Evolutionary conservation across 2,888 invertebrate genomes (phyloP).

Genomic region (Conomelus anceps): DNA sequence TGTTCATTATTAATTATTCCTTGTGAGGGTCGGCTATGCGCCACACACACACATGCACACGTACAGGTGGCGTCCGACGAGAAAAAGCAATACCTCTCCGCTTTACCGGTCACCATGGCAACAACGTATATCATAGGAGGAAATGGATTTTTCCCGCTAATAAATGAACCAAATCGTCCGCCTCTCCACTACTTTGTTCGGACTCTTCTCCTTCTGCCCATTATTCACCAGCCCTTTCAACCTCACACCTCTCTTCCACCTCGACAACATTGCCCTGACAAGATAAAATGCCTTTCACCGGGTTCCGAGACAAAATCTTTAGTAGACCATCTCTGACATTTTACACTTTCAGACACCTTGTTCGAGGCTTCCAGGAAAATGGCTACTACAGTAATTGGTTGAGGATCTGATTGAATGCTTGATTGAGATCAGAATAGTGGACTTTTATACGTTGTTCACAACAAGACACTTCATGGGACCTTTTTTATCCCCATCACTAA

Average conservation of each 20-base stretch:
- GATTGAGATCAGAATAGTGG: neutral
- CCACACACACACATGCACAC: neutral
- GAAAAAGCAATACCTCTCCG: neutral
- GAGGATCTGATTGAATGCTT: neutral
- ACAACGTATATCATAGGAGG: neutral
- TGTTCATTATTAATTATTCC: neutral
- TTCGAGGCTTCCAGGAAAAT: neutral
- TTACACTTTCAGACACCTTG: neutral
- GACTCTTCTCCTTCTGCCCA: neutral
- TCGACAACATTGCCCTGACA: too few species aligned
- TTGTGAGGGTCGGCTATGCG: neutral
- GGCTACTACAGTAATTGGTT: neutral
- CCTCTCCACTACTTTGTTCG: neutral
- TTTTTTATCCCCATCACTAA: too few species aligned
- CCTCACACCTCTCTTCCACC: neutral
- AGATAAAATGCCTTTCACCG: neutral
- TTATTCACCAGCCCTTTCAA: neutral
- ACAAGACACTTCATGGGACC: too few species aligned
- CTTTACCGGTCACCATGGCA: neutral
- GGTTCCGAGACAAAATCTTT: neutral
- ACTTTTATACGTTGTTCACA: neutral
- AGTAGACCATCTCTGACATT: neutral
- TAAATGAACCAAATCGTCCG: neutral
- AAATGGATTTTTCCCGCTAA: neutral
- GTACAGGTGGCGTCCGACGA: neutral